Conservation (phyloP, 1,140 invertebrate species). For the Bradynema listronoti region DNA sequence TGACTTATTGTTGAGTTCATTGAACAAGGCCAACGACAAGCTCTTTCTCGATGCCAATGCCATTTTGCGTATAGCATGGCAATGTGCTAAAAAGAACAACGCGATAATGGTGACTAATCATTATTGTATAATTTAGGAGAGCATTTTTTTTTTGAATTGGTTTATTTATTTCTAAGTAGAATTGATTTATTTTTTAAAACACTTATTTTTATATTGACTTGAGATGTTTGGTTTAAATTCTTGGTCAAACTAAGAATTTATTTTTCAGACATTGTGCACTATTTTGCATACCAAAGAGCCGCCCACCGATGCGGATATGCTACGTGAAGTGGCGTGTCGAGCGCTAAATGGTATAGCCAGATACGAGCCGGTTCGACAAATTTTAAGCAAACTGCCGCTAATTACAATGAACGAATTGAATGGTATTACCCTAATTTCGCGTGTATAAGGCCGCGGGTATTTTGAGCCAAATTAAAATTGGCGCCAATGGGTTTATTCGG, state of each 20-base stretch:
- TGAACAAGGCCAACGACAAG: neutral
- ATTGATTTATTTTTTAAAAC: too few relatives aligned
- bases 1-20: neutral
- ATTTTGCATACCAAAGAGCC: constrained; percentile 61
- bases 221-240: too few relatives aligned
- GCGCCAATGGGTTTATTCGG: too few relatives aligned
- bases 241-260: too few relatives aligned
- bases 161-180: too few relatives aligned
- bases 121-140: neutral
- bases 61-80: constrained; percentile 28
- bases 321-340: constrained; percentile 70
- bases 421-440: too few relatives aligned
- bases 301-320: constrained; percentile 88
- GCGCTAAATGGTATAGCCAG: constrained; percentile 82
- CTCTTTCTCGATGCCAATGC: constrained; percentile 13
- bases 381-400: constrained; percentile 86
- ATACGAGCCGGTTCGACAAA: constrained; percentile 83
- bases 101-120: constrained; percentile 36
- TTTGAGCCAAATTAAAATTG: too few relatives aligned
- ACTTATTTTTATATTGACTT: constrained; percentile 13
- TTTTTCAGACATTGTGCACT: constrained; percentile 21
- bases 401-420: constrained; percentile 88
- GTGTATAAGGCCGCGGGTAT: too few relatives aligned
- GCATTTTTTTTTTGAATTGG: neutral
- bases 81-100: constrained; percentile 39